Evolutionary conservation across 2,113 vertebrate genomes (phyloP), one percentile per base, ranked within the genome.

Genomic region (Tragelaphus buxtoni): DNA sequence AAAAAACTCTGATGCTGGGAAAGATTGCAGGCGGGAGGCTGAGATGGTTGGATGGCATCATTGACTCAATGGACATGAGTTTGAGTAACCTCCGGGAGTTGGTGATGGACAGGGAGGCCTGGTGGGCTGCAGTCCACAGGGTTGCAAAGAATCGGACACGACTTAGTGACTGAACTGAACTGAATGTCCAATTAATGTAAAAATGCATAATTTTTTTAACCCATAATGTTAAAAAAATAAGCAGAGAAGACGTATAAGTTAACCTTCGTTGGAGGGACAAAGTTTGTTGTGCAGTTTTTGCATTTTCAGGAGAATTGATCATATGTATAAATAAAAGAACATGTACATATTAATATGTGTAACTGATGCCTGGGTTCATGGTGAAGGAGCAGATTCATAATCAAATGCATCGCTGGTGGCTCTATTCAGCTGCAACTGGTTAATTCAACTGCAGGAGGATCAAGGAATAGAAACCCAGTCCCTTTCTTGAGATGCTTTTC

Each of bases 161-260:
- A 22, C n/a, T 72, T 9, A 72, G 65, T 1, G 9, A 60, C 24
- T 65, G 32, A 65, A 65, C 28, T 63, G 61, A n/a, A n/a, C n/a
- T 39, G 65, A 39, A 96, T 56, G 72, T 35, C 32, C 61, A 88
- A 56, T 77, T 95, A 49, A 49, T 90, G 39, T 82, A 96, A 97
- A 97, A 94, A 92, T 88, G 13, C 4, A 49, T 39, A 39, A 39
- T 39, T 39, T 39, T 39, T 39, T 39, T 39, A 61, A 69, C 45
- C 53, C 2, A 39, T 88, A 26, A 84, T 94, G 30, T 69, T 63
- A 58, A 63, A 96, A 96, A 97, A 95, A 53, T n/a, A 90, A 4
- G 17, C 53, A 96, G 51, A 93, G 30, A 87, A 81, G 69, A 85
- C 63, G 42, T 3, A 0, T 20, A 94, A 85, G 30, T 92, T 91